A percentile compares a stretch with the other conserved stretches of the same genome.
Conservation (phyloP, 1,140 invertebrate species). For the Berghia stephanieae region DNA sequence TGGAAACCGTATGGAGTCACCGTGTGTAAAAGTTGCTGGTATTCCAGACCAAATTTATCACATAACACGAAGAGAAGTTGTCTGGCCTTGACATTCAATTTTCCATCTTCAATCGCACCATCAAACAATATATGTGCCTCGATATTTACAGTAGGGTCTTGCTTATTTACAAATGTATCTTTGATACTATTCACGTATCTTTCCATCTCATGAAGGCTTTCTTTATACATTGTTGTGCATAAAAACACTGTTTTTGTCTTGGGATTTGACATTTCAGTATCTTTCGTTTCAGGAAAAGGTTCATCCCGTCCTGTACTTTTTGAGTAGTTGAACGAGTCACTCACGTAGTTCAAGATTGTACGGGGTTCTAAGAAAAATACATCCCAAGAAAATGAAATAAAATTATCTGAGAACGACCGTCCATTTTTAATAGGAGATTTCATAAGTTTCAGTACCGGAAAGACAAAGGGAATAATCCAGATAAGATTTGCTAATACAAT, state of each 20-base stretch:
- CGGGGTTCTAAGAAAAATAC: constrained; percentile 36
- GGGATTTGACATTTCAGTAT: background rate
- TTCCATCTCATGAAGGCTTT: constrained; percentile 48
- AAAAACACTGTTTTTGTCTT: constrained; percentile 39
- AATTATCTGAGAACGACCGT: constrained; percentile 31
- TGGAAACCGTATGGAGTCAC: constrained; percentile 53
- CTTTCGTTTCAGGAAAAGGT: no score
- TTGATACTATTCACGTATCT: constrained; percentile 46
- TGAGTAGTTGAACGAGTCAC: constrained; percentile 5
- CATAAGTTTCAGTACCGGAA: constrained; percentile 20
- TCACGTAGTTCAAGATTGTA: constrained; percentile 30
- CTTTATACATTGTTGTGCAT: constrained; percentile 56
- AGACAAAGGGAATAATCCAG: constrained; percentile 35
- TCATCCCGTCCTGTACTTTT: no score
- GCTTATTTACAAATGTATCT: constrained; percentile 35
- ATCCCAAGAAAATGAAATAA: constrained; percentile 36
- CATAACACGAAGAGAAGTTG: constrained; percentile 46
- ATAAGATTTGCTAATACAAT: constrained; percentile 21
- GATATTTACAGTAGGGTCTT: constrained; percentile 34
- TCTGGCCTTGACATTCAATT: constrained; percentile 47
- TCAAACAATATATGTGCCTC: constrained; percentile 59
- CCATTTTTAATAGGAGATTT: background rate
- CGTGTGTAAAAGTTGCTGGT: constrained; percentile 31
- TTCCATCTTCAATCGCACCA: constrained; percentile 40
- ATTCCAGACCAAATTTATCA: constrained; percentile 35